Conservation (phyloP, 2,888 invertebrate genomes). For the Cryptocheilus praepositus region DNA sequence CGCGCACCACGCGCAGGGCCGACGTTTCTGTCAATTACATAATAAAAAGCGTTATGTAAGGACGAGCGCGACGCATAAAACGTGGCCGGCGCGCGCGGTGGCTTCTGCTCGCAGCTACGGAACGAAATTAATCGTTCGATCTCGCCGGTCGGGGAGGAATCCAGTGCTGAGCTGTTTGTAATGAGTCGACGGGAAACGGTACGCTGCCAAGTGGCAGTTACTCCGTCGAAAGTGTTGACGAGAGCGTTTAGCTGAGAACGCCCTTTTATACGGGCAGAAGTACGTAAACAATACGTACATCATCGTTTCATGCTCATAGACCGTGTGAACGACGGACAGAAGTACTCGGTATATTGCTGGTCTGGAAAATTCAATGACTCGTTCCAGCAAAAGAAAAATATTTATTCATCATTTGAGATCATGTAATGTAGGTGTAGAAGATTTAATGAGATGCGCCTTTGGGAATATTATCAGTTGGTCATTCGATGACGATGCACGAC, state of each 20-base stretch:
- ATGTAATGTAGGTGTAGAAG: too few species aligned
- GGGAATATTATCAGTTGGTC: too few species aligned
- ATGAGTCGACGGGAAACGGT: neutral
- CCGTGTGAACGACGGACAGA: too few species aligned
- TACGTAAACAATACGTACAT: too few species aligned
- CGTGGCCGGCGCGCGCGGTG: conserved; percentile 45
- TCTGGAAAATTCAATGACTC: too few species aligned
- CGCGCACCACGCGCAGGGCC: conserved; percentile 55
- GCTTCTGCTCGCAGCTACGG: conserved; percentile 16
- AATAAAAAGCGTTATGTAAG: conserved; percentile 74
- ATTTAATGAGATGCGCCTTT: too few species aligned
- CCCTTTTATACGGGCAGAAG: too few species aligned
- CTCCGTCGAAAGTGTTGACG: conserved; percentile 2
- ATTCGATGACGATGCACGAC: too few species aligned
- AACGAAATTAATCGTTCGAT: conserved; percentile 52
- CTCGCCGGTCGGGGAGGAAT: conserved; percentile 1
- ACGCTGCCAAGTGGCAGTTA: too few species aligned
- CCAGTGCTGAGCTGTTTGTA: neutral
- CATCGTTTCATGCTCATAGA: neutral
- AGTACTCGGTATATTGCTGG: too few species aligned
- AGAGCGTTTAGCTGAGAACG: neutral
- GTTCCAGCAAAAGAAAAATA: too few species aligned
- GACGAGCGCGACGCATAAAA: conserved; percentile 66
- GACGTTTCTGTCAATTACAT: conserved; percentile 71
- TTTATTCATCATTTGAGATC: too few species aligned